Base-by-base conservation (phyloP, 2,113 vertebrate genomes). In the Gymnobelideus leadbeateri region DNA sequence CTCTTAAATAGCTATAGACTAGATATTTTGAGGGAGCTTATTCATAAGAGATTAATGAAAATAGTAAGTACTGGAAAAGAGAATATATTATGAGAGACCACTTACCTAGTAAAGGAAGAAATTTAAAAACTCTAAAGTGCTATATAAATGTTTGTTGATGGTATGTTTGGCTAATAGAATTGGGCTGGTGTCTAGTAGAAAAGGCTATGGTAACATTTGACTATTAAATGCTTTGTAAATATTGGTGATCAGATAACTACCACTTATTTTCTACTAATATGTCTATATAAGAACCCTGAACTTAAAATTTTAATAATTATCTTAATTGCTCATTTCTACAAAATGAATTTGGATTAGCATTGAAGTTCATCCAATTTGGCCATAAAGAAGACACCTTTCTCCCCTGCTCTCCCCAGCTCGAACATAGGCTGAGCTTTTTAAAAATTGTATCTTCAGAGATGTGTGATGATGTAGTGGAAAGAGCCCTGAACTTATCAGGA, bases 11-110 rank as follows among this genome's bases (percentile, higher is more conserved):
- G 51, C 51, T 90, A 89, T 61, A 90, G 14, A 92, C 53, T 91
- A 43, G 89, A 96, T 54, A 51, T 37, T 24, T 96, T 47, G 6
- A 46, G 25, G 93, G 90, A 54, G 7, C 37, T 43, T 84, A 43
- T 43, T 84, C n/a, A 23, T 84, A 23, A 84, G 16, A 8, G 19
- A 21, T 23, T 43, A 84, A 43, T 84, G 68, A 43, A 43, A 84
- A 43, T 1, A 84, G 16, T 43, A 84, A 84, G 68, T 84, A 43
- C n/a, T 23, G 7, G n/a, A 84, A 84, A 84, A 43, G 8, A 43
- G 19, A 84, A 23, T 84, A 8, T 43, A 43, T 84, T 84, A 84
- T 84, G n/a, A 84, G 16, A 84, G n/a, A 14, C n/a, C 7, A 43
- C n/a, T 23, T 84, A 43, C 3, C 7, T 84, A 84, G n/a, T 84